Percentiles rank a stretch among this genome's conserved stretches.
phyloP scores from a whole-genome alignment of 2,113 vertebrate genomes.

The Spea bombifrons region DNA sequence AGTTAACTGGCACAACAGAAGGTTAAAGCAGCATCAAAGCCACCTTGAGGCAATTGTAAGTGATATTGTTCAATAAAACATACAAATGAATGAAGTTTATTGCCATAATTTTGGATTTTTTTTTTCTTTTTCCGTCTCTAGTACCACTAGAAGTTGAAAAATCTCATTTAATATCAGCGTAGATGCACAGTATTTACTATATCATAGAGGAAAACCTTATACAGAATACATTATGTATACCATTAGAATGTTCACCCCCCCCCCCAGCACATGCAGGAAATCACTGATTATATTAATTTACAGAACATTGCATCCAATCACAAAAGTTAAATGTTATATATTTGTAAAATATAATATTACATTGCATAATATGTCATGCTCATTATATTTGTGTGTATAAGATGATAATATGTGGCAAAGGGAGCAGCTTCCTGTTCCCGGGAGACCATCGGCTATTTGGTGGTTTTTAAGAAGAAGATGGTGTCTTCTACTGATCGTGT shows the following conservation, averaged over 20 bases:
- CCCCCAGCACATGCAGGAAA: no score
- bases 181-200: not conserved
- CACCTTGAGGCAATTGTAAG: slow-evolving; percentile 53
- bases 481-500: no score
- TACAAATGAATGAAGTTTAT: slow-evolving; percentile 36
- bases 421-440: no score
- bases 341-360: no score
- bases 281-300: no score
- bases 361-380: no score
- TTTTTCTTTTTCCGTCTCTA: slow-evolving; percentile 3
- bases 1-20: slow-evolving; percentile 44
- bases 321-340: no score
- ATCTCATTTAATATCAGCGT: not conserved
- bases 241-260: not conserved
- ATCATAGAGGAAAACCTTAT: not conserved
- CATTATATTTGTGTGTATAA: no score
- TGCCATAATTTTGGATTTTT: slow-evolving; percentile 44
- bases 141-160: slow-evolving; percentile 9
- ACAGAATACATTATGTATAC: not conserved
- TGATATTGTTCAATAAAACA: slow-evolving; percentile 48
- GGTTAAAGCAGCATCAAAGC: slow-evolving; percentile 42
- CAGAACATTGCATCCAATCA: no score
- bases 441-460: no score
- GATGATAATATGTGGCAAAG: no score
- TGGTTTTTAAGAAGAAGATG: no score